Evolutionary conservation across 2,888 invertebrate genomes (phyloP), one percentile per base, ranked within the genome.

Genomic region (Cheilosia impressa): DNA sequence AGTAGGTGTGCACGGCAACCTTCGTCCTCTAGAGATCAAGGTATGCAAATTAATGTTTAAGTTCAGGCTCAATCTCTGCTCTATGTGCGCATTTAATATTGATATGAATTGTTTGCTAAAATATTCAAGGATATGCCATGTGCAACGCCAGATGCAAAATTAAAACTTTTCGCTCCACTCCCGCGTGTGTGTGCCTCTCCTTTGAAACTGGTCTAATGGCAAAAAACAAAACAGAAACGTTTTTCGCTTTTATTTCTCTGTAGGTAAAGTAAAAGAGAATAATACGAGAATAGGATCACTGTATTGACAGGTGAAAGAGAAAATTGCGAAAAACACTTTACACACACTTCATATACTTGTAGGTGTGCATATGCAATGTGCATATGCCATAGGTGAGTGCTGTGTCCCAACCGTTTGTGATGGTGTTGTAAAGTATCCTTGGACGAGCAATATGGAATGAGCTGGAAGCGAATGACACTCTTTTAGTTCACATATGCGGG

Each of bases 41-140:
- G 85, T 76, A 85, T 81, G 72, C 62, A 81, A 81, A 81, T 81
- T 71, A 80, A 85, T 80, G 66, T 71, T 76, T 80, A 76, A 76
- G 84, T 80, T 76, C 75, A 80, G 75, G 75, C 57, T 85, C 77
- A 81, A 85, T 81, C 81, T 65, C 41, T 72, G 76, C 79, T 85
- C 52, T 66, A 50, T 75, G 66, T 63, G 73, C 68, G 38, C 76
- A 72, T 77, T 72, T 77, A 81, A 80, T 77, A 85, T 85, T 85
- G 84, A 84, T 79, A 60, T 72, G 9, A 9, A 81, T 62, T 72
- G 76, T 85, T 85, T 80, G 76, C 68, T 77, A 50, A 77, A 75
- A 81, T 81, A 81, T 81, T 81, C 85, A 85, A 85, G 85, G 81
- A 85, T 85, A 38, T 80, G 47, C 65, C 38, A 19, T n/a, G 41